phyloP scores from a whole-genome alignment of 2,797 vertebrate species.

The Danio tinwini region DNA sequence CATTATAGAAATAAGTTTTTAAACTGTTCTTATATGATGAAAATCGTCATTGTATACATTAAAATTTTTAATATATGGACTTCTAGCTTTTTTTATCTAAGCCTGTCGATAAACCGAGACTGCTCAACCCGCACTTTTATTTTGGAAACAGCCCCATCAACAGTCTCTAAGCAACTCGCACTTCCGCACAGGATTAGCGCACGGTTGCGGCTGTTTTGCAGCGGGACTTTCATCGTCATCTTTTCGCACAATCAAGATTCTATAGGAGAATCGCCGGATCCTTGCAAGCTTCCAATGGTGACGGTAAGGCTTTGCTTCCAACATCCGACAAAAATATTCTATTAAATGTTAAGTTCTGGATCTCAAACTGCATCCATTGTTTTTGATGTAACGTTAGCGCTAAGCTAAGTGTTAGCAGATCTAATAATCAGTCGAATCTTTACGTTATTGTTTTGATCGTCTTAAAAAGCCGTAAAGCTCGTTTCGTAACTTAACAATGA shows the following conservation, averaged over 20 bases:
- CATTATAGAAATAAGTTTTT: not conserved
- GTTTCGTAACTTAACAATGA: not conserved
- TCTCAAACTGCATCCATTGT: not conserved
- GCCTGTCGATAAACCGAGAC: not conserved
- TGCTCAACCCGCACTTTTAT: not conserved
- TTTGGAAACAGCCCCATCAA: constrained; percentile 19
- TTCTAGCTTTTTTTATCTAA: not conserved
- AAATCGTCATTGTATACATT: too few species aligned
- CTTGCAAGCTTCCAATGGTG: constrained; percentile 13
- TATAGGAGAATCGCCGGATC: not conserved
- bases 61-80: not conserved
- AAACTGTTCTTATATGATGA: not conserved
- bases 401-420: not conserved
- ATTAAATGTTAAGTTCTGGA: not conserved
- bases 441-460: not conserved
- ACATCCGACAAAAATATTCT: not conserved
- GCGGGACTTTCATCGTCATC: not conserved
- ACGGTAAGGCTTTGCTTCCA: constrained; percentile 30
- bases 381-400: not conserved
- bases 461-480: too few species aligned
- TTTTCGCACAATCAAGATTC: not conserved
- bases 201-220: constrained; percentile 5
- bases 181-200: not conserved
- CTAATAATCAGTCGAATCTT: not conserved
- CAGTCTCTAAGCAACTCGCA: constrained; percentile 3